Evolutionary conservation across 2,888 invertebrate species (phyloP).

Genomic region (Pristionchus japonicus): DNA sequence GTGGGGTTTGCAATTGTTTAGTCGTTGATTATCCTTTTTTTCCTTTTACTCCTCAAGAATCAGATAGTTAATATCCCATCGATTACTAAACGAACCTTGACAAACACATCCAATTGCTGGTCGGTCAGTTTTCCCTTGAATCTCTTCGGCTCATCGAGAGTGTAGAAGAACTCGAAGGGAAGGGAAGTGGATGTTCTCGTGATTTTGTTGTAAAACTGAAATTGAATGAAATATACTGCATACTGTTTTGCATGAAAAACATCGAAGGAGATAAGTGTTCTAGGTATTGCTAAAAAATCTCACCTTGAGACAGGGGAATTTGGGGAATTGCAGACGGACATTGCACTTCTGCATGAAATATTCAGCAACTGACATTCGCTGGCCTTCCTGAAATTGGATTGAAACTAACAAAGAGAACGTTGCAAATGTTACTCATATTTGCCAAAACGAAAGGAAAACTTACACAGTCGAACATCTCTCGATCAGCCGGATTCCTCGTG

Average conservation of each 20-base stretch:
- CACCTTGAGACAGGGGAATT: constrained; percentile 20
- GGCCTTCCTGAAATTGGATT: neutral
- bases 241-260: neutral
- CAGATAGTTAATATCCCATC: neutral
- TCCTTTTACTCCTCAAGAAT: neutral
- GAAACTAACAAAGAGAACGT: neutral
- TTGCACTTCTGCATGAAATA: constrained; percentile 24
- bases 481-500: neutral
- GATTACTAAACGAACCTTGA: neutral
- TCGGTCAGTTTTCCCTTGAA: constrained; percentile 18
- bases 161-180: constrained; percentile 17
- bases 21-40: neutral
- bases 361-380: neutral
- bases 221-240: neutral
- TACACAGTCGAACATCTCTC: neutral
- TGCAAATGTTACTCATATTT: no score
- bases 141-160: neutral
- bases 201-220: neutral
- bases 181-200: neutral
- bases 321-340: neutral
- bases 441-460: neutral
- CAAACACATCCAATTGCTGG: neutral
- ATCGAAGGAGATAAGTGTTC: no score
- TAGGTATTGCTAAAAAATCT: no score
- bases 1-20: neutral